phyloP scores from a whole-genome alignment of 2,888 invertebrate species.

The Macrophya annulata region DNA sequence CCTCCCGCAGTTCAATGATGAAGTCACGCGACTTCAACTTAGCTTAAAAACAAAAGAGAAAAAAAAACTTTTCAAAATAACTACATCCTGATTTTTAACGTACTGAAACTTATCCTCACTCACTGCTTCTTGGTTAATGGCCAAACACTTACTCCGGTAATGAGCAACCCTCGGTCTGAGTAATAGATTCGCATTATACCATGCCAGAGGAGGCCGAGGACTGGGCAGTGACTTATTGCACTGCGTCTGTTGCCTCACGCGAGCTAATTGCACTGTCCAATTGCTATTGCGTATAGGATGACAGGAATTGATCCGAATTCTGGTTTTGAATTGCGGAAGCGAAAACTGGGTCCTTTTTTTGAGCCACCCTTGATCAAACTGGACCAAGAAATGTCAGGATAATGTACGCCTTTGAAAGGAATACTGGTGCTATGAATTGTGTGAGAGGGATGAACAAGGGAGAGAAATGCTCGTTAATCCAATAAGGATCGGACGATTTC shows the following conservation, averaged over 20 bases:
- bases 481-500: conserved; percentile 46
- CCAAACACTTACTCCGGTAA: conserved; percentile 62
- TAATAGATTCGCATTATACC: conserved; percentile 74
- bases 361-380: not conserved
- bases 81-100: not conserved
- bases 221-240: conserved; percentile 71
- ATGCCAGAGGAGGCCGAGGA: conserved; percentile 60
- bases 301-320: not conserved
- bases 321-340: not conserved
- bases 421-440: not conserved
- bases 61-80: not conserved
- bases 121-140: not conserved
- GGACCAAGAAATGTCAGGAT: not conserved
- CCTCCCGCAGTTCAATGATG: not conserved
- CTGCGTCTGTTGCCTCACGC: conserved; percentile 57
- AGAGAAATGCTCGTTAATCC: conserved; percentile 28
- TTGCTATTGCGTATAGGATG: not conserved
- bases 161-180: conserved; percentile 68
- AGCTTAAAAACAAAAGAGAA: not conserved
- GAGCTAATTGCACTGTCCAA: conserved; percentile 41
- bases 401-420: not conserved
- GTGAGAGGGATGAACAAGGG: not conserved
- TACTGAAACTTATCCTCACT: not conserved
- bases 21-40: not conserved
- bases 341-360: not conserved